Percentiles rank a stretch among this genome's conserved stretches.
Evolutionary conservation across 1,140 invertebrate genomes (phyloP).

Genomic region (Reticulitermes speratus): DNA sequence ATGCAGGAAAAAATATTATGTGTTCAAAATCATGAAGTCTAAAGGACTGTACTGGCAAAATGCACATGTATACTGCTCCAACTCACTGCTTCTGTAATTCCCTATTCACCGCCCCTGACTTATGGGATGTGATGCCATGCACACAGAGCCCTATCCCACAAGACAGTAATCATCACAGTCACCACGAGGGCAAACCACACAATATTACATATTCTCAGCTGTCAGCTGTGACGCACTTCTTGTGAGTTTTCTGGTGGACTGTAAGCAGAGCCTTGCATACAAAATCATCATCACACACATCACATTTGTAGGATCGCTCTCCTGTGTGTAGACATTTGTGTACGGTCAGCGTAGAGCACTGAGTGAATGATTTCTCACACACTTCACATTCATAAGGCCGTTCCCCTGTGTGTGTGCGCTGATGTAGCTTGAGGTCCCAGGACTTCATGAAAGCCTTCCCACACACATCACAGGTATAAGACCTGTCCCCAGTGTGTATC

Average conservation of each 20-base stretch:
- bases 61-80: too few species aligned
- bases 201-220: too few species aligned
- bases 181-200: too few species aligned
- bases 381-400: slow-evolving; percentile 65
- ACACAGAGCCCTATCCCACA: too few species aligned
- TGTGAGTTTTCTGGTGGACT: slow-evolving; percentile 38
- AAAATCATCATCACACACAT: slow-evolving; percentile 64
- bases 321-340: slow-evolving; percentile 66
- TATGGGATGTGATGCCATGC: too few species aligned
- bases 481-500: slow-evolving; percentile 73
- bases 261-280: slow-evolving; percentile 38
- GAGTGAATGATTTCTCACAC: slow-evolving; percentile 67
- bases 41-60: too few species aligned
- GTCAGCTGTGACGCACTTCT: neutral
- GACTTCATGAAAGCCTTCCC: slow-evolving; percentile 51
- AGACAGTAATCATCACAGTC: too few species aligned
- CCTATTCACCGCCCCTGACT: too few species aligned
- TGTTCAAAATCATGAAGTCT: too few species aligned
- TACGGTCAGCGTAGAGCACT: slow-evolving; percentile 35
- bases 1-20: too few species aligned
- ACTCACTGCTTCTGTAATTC: too few species aligned
- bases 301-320: slow-evolving; percentile 71
- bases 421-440: slow-evolving; percentile 37
- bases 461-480: slow-evolving; percentile 62
- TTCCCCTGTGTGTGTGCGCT: slow-evolving; percentile 60